These are phyloP conservation scores for Chrysogorgia sp. DNA, from an alignment of 92 coral and sea anemone genomes.

Conservation along the genomic window DNA sequence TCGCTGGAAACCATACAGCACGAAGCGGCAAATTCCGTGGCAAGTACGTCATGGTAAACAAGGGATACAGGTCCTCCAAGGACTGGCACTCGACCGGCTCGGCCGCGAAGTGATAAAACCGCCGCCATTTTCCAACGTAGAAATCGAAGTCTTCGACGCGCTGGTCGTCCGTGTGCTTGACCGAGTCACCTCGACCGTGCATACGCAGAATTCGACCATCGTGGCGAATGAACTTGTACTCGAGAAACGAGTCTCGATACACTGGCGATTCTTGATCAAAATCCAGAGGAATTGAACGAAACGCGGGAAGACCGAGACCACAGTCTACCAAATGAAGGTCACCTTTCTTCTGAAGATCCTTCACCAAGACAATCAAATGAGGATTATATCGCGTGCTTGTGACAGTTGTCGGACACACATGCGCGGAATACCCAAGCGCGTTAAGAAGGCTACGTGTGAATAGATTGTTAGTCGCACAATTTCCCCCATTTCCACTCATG, in stretches of 20 bases:
- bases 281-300: conserved; percentile 5
- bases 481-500: conserved; percentile 11
- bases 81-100: neutral
- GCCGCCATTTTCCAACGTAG: conserved; percentile 4
- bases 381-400: neutral
- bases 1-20: conserved; percentile 6
- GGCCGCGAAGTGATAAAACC: neutral
- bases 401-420: neutral
- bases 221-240: conserved; percentile 9
- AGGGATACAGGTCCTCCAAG: neutral
- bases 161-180: neutral
- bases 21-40: neutral
- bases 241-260: conserved; percentile 14
- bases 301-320: conserved; percentile 5
- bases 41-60: neutral
- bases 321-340: conserved; percentile 15
- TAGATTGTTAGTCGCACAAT: neutral
- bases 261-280: conserved; percentile 24
- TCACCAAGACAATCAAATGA: neutral
- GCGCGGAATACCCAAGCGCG: conserved; percentile 5
- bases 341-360: neutral
- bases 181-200: conserved; percentile 10
- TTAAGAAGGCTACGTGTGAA: neutral
- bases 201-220: conserved; percentile 5
- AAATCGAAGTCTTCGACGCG: neutral